Conservation (phyloP, 2,113 vertebrate genomes). For the Riparia riparia region DNA sequence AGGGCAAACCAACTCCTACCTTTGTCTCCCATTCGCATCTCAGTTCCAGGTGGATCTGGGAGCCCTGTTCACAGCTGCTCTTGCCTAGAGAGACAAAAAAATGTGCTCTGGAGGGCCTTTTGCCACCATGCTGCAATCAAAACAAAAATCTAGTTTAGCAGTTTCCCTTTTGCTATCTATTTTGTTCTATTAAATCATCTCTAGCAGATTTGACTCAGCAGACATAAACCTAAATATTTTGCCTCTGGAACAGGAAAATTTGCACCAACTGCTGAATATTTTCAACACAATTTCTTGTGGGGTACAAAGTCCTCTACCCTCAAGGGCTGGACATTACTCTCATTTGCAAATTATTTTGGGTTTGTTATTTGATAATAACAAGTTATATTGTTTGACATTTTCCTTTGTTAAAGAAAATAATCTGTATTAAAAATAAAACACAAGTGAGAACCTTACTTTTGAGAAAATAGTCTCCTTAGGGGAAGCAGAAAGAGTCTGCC, state of each 20-base stretch:
- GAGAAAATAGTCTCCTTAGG: background rate
- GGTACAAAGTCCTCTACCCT: background rate
- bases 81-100: background rate
- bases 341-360: background rate
- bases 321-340: background rate
- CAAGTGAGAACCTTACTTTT: background rate
- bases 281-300: background rate
- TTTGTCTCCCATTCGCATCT: background rate
- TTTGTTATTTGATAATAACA: background rate
- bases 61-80: background rate
- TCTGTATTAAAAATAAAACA: background rate
- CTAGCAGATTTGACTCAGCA: background rate
- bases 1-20: background rate
- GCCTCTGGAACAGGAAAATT: background rate
- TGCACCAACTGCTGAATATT: background rate
- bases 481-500: background rate
- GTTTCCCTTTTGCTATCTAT: background rate
- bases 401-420: background rate
- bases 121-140: background rate
- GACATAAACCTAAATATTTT: background rate
- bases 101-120: background rate
- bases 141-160: background rate
- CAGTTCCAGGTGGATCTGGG: background rate
- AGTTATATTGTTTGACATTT: background rate
- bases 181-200: background rate